These are phyloP conservation scores for Passer montanus DNA, from an alignment of 2,113 vertebrate species.

Conservation along the genomic window DNA sequence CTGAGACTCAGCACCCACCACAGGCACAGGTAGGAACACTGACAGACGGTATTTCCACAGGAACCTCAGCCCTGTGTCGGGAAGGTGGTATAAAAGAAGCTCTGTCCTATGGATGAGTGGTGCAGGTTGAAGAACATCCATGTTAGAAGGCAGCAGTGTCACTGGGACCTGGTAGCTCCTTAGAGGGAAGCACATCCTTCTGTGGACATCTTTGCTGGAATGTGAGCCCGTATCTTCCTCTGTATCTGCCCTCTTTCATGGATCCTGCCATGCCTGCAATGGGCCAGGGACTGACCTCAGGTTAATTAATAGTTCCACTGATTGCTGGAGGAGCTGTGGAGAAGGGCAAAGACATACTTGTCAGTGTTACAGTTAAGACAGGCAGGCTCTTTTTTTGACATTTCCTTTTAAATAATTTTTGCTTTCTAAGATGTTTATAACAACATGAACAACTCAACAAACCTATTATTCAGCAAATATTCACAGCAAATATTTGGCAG, in stretches of 20 bases:
- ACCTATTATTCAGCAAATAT: conserved; percentile 39
- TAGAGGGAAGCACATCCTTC: not conserved
- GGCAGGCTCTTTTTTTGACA: not conserved
- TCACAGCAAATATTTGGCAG: conserved; percentile 46
- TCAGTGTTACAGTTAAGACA: not conserved
- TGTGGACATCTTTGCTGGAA: not conserved
- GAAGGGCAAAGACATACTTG: not conserved
- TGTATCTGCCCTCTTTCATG: not conserved
- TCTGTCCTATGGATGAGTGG: not conserved
- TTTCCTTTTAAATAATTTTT: not conserved
- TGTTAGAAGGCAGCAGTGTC: not conserved
- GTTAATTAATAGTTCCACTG: not conserved
- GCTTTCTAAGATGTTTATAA: not conserved
- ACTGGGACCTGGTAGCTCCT: not conserved
- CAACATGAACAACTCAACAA: not conserved
- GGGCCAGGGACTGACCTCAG: not conserved
- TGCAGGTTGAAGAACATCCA: not conserved
- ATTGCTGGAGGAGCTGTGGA: not conserved
- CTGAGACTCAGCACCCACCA: not conserved
- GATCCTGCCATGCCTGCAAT: not conserved
- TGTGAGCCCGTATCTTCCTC: not conserved
- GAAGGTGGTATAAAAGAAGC: not conserved
- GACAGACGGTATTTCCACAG: not conserved
- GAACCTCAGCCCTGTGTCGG: not conserved
- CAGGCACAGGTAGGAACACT: not conserved